These are phyloP conservation scores for Limonius californicus DNA, from an alignment of 1,140 invertebrate species.

Conservation along the genomic window DNA sequence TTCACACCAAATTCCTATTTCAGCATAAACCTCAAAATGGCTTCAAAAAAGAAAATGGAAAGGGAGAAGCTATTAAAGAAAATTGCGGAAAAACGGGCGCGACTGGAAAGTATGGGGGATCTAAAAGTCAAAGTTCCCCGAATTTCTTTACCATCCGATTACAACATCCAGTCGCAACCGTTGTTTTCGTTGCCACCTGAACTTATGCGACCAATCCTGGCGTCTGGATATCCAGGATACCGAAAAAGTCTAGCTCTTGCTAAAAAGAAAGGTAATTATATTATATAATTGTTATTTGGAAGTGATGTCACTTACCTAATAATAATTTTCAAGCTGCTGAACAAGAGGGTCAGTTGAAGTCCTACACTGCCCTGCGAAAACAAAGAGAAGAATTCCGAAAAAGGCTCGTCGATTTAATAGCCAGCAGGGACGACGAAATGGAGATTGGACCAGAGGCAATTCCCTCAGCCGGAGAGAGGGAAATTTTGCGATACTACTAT, in stretches of 20 bases:
- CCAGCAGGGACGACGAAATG: conserved; percentile 43
- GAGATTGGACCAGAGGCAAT: conserved; percentile 42
- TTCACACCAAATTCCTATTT: neutral
- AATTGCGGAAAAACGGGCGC: conserved; percentile 39
- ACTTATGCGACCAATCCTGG: conserved; percentile 47
- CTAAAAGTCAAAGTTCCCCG: conserved; percentile 48
- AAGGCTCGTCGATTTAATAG: conserved; percentile 64
- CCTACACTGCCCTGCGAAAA: conserved; percentile 64
- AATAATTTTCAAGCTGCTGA: conserved; percentile 18
- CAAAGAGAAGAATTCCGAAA: conserved; percentile 78
- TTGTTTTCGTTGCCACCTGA: conserved; percentile 54
- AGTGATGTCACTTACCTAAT: neutral
- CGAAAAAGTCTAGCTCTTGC: conserved; percentile 35
- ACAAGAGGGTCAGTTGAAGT: conserved; percentile 50
- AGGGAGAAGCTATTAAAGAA: conserved; percentile 38
- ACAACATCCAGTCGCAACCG: conserved; percentile 50
- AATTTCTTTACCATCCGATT: conserved; percentile 51
- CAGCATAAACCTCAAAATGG: neutral
- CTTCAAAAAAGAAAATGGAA: conserved; percentile 30
- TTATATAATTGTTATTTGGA: neutral
- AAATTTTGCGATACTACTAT: conserved; percentile 81
- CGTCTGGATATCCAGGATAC: conserved; percentile 42
- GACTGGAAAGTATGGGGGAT: conserved; percentile 40
- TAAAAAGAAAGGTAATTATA: conserved; percentile 36
- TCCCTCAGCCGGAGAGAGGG: conserved; percentile 60